Evolutionary conservation across 2,797 vertebrate species (phyloP), one percentile per base, ranked within the genome.

Genomic region (Sarcoramphus papa): DNA sequence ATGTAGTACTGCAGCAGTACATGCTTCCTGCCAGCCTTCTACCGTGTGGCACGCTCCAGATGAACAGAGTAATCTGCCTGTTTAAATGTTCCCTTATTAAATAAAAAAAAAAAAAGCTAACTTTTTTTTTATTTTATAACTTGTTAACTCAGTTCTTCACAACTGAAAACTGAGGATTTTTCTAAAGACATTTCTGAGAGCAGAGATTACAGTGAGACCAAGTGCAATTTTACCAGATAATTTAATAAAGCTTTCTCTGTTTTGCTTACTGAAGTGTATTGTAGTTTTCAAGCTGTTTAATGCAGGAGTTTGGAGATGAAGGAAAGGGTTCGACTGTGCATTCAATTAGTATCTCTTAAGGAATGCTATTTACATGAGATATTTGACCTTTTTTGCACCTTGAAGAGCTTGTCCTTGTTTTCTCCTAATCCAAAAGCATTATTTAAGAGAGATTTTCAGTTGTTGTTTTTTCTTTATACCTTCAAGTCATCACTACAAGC

Each of bases 401-500:
- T 85, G 65, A 75, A 76, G 92, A 83, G 27, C 50, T 65, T 82
- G 8, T 67, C 14, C 28, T 67, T 90, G 50, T 56, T 94, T 77
- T 88, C 51, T 68, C 53, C 85, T 85, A 45, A 85, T 80, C 33
- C 62, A 65, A 90, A 96, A 90, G 14, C 35, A 50, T 97, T 96
- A 95, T 76, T 91, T 94, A 93, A 83, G 80, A 84, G 88, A 85
- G 37, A 74, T 90, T 97, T 95, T 92, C 78, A 35, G 14, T 81
- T 90, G 23, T 41, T 91, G 51, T 62, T 89, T 91, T 81, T 81
- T 47, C 64, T 59, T 92, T 95, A 88, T 92, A 88, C 76, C 72
- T 93, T 93, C 70, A 94, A 95, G 85, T 85, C 91, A 79, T 95
- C 88, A 43, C 93, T 85, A 78, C 91, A 72, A 93, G 78, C 76